These are phyloP conservation scores for Archocentrus centrarchus DNA, from an alignment of 2,113 vertebrate species.

Conservation along the genomic window DNA sequence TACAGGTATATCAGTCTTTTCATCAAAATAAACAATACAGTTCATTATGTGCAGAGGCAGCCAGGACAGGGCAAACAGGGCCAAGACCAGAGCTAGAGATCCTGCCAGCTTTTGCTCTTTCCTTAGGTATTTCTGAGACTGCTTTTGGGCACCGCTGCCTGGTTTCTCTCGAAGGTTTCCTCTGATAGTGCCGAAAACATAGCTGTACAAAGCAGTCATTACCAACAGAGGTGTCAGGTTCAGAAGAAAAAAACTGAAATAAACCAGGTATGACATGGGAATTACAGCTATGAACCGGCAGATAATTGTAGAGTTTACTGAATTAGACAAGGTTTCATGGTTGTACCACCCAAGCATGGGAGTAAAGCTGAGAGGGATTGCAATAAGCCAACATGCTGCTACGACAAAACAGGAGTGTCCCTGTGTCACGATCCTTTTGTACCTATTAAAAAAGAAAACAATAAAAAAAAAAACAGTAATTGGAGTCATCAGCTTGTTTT, in stretches of 20 bases:
- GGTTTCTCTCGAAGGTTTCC: constrained; percentile 76
- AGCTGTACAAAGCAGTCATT: constrained; percentile 83
- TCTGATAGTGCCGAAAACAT: constrained; percentile 83
- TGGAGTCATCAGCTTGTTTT: constrained; percentile 8
- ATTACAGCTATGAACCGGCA: constrained; percentile 81
- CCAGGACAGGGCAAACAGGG: constrained; percentile 87
- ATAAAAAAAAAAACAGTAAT: constrained; percentile 81
- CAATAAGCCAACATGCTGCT: constrained; percentile 84
- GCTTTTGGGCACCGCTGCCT: not conserved
- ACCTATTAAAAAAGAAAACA: constrained; percentile 87
- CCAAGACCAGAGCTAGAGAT: constrained; percentile 85
- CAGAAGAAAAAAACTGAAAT: constrained; percentile 84
- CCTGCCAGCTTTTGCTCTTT: constrained; percentile 85
- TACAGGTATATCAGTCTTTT: accelerated
- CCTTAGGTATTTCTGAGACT: constrained; percentile 74
- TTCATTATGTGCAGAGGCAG: constrained; percentile 87
- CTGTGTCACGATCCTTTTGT: constrained; percentile 79
- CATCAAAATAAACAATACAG: constrained; percentile 73
- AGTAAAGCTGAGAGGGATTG: constrained; percentile 80
- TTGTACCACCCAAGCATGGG: constrained; percentile 89
- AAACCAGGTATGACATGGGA: constrained; percentile 86
- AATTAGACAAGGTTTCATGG: not conserved
- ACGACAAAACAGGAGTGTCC: constrained; percentile 81
- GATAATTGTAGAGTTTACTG: not conserved
- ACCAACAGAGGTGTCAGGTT: constrained; percentile 81